Evolutionary conservation across 2,888 invertebrate species (phyloP), one percentile per base, ranked within the genome.

Genomic region (Elysia crispata): DNA sequence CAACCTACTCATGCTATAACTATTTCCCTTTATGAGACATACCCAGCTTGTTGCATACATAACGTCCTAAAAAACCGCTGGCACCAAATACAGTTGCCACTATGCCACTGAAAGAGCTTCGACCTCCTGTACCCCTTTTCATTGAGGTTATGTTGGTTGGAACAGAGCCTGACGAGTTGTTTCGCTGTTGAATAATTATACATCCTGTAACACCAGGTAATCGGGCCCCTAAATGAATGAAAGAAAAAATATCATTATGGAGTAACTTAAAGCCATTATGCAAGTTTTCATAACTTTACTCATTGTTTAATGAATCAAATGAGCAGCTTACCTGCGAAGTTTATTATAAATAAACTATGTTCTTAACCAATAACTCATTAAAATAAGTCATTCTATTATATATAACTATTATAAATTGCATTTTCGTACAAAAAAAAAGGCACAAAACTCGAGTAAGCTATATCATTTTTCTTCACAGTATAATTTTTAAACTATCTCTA

Each of bases 11-110:
- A 15, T 41, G 41, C n/a, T 60, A 60, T 60, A 8, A 8, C n/a
- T 60, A n/a, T 31, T n/a, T 1, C 28, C 28, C 5, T 41, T 11
- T 41, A 41, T 11, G 11, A 25, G 18, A 79, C 84, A 96, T 97
- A 88, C 98, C 99, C 77, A 99, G 93, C 89, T 95, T 95, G 91
- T 97, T 98, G 91, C 96, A 95, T 23, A 99, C 94, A 93, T 96
- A 95, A 85, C 95, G 94, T 0, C 99, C 99, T 0, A 98, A 93
- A 89, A 97, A 97, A 1, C 99, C 99, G 54, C 95, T 95, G 79
- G 95, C 95, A 76, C 99, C 99, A 92, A 99, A 98, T 0, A 99
- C 96, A n/a, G 99, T 99, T n/a, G 97, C 97, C 1, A 99, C 97
- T 78, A 96, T 94, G 0, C 99, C 99, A 93, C 96, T 99, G 92